Evolutionary conservation across 1,140 invertebrate species (phyloP), one percentile per base, ranked within the genome.

Genomic region (Psilanteris sp.): DNA sequence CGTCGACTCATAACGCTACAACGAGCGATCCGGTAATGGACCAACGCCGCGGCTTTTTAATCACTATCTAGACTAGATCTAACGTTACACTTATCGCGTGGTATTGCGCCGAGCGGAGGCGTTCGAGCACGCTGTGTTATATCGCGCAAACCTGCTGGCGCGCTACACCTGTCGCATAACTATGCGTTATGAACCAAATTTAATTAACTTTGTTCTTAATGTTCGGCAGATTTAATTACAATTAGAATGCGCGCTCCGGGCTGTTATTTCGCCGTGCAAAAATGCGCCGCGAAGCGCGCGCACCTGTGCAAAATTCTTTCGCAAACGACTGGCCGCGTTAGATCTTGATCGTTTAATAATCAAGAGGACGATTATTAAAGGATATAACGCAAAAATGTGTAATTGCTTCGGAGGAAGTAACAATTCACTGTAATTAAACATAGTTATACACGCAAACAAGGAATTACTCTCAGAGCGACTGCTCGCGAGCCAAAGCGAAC

Each of bases 11-110:
- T 2, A 24, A 16, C 20, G 4, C 34, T 39, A 26, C 15, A 26
- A n/a, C n/a, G n/a, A n/a, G n/a, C n/a, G n/a, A 32, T 43, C 37
- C 36, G 26, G 18, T 34, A 57, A 34, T 39, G 37, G 37, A 39
- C 34, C 36, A 31, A n/a, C 37, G 6, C n/a, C 24, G n/a, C 11
- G 14, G 24, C 14, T 14, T 59, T 61, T 61, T 59, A 6, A 11
- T 32, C 14, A 11, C 31, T 61, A 46, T 61, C 32, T 61, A 36
- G 26, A 27, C 29, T 44, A n/a, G 15, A 34, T 61, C 55, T 48
- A 36, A 22, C 41, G 55, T 48, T 48, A 48, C 32, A 61, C 41
- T 61, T n/a, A n/a, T 57, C 32, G 29, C 24, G 22, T 18, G 34
- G 24, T 24, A 41, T 39, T 39, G 18, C 13, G n/a, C 7, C 14